Conservation (phyloP, 2,888 invertebrate genomes). For the Stenoptilia bipunctidactyla region DNA sequence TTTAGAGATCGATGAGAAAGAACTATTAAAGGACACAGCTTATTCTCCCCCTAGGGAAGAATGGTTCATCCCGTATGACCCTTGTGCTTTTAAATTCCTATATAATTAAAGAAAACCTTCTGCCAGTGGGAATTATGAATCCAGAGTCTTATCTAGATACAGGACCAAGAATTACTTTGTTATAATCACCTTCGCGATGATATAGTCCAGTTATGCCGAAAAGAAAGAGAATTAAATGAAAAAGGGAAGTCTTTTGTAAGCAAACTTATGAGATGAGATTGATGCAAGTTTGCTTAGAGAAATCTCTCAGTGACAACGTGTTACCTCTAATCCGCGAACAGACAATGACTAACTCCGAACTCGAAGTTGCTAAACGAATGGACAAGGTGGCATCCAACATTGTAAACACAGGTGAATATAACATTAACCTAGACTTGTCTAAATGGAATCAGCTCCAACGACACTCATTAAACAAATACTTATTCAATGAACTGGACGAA, state of each 20-base stretch:
- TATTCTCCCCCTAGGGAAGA: slow-evolving; percentile 2
- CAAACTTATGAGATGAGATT: slow-evolving; percentile 5
- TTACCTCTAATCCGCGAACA: slow-evolving; percentile 6
- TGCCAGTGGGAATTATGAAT: too few relatives aligned
- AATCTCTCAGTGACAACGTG: slow-evolving; percentile 7
- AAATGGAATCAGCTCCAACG: too few relatives aligned
- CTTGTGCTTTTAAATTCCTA: slow-evolving; percentile 2
- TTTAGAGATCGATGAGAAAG: slow-evolving; percentile 3
- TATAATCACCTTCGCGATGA: slow-evolving; percentile 4
- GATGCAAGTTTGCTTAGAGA: slow-evolving; percentile 6
- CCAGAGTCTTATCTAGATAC: neutral
- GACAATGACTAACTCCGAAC: slow-evolving; percentile 9
- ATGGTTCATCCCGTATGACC: slow-evolving; percentile 5
- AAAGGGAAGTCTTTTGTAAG: slow-evolving; percentile 6
- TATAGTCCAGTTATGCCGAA: slow-evolving; percentile 4
- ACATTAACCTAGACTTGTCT: too few relatives aligned
- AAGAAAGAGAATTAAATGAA: slow-evolving; percentile 4
- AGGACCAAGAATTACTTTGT: neutral
- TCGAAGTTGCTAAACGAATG: slow-evolving; percentile 5
- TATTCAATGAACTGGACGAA: too few relatives aligned
- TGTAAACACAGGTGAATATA: too few relatives aligned
- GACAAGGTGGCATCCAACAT: too few relatives aligned
- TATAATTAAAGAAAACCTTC: slow-evolving; percentile 1
- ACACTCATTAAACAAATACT: too few relatives aligned
- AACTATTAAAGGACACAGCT: slow-evolving; percentile 2